Percentiles rank a stretch among this genome's conserved stretches.
phyloP scores from a whole-genome alignment of 2,113 vertebrate species.

The Alligator sinensis region DNA sequence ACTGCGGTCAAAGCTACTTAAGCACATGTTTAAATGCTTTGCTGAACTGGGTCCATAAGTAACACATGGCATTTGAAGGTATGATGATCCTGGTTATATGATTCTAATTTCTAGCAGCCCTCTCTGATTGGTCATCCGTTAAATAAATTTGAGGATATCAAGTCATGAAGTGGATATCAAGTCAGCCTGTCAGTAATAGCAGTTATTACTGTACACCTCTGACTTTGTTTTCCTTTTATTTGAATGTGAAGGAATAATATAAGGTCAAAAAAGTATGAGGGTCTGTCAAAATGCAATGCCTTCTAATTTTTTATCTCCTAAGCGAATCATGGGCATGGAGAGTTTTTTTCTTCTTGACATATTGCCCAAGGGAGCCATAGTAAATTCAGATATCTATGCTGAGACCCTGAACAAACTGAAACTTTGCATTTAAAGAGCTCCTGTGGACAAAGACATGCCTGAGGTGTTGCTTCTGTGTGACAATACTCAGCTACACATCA shows the following conservation, averaged over 20 bases:
- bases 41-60: not conserved
- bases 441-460: too few species aligned
- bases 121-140: not conserved
- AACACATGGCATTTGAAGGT: not conserved
- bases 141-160: not conserved
- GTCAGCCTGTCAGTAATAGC: not conserved
- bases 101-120: not conserved
- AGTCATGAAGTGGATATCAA: not conserved
- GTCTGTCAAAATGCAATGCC: too few species aligned
- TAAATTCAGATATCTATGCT: too few species aligned
- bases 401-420: too few species aligned
- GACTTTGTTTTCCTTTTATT: not conserved
- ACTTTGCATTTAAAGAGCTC: too few species aligned
- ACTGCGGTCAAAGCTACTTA: not conserved
- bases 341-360: too few species aligned
- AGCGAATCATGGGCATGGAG: too few species aligned
- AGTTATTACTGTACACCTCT: not conserved
- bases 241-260: not conserved
- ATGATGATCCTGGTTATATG: not conserved
- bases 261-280: not conserved
- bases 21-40: not conserved
- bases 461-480: too few species aligned
- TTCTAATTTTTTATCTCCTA: too few species aligned
- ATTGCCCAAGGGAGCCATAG: too few species aligned
- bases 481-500: too few species aligned